Conservation (phyloP, 2,888 invertebrate species). For the Drosophila flavopinicola region DNA sequence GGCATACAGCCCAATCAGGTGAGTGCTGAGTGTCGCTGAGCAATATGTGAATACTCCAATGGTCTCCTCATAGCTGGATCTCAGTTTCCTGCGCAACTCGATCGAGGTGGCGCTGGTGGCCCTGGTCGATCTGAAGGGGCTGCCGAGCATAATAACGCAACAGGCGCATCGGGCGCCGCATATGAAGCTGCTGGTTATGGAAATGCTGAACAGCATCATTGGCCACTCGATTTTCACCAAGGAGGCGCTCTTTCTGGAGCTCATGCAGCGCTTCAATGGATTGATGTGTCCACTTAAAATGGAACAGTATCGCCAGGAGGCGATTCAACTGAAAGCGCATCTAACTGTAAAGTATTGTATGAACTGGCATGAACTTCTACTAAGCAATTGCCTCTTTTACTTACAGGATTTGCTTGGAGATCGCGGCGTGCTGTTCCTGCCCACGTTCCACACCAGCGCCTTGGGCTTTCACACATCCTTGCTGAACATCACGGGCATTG, state of each 20-base stretch:
- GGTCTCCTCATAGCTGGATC: conserved; percentile 46
- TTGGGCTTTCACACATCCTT: conserved; percentile 88
- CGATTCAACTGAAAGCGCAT: conserved; percentile 52
- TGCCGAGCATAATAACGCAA: conserved; percentile 77
- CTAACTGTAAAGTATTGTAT: conserved; percentile 54
- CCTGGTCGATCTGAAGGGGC: conserved; percentile 65
- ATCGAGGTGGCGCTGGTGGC: conserved; percentile 57
- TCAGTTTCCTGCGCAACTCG: conserved; percentile 55
- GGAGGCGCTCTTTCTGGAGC: conserved; percentile 76
- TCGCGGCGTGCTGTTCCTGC: conserved; percentile 90
- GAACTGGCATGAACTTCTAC: no score
- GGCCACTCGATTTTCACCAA: conserved; percentile 79
- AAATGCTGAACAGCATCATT: conserved; percentile 67
- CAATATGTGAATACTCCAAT: not conserved
- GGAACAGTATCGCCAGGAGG: conserved; percentile 64
- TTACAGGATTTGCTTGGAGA: conserved; percentile 86
- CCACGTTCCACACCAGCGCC: conserved; percentile 88
- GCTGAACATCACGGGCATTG: conserved; percentile 83
- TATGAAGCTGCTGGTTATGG: conserved; percentile 53
- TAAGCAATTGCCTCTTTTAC: not conserved
- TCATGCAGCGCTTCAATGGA: conserved; percentile 66
- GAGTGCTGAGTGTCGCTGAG: not conserved
- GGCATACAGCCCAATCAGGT: conserved; percentile 68
- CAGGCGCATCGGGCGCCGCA: conserved; percentile 53
- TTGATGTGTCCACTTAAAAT: conserved; percentile 53